Evolutionary conservation across 1,140 invertebrate genomes (phyloP).

Genomic region (Drosophila nikananu): DNA sequence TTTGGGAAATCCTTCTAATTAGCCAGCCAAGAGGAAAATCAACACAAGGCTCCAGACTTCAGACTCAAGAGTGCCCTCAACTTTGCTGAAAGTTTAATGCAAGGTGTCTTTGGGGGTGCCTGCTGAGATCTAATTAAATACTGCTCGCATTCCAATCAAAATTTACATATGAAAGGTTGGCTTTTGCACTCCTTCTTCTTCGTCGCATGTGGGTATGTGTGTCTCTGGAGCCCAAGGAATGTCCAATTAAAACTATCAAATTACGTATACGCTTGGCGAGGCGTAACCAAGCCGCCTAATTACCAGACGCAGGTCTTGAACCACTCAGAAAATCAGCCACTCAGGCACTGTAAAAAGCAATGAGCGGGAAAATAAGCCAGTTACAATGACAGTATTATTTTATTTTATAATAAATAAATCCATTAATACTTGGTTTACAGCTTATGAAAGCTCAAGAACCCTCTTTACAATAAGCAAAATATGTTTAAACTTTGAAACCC

Average conservation of each 20-base stretch:
- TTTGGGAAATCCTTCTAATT: constrained; percentile 42
- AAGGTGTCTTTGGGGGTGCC: constrained; percentile 28
- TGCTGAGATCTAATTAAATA: constrained; percentile 42
- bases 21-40: constrained; percentile 32
- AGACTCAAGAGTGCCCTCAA: constrained; percentile 17
- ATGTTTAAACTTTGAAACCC: neutral
- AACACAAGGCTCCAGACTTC: constrained; percentile 5
- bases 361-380: rapidly evolving
- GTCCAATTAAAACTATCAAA: constrained; percentile 81
- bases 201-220: no score
- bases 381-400: neutral
- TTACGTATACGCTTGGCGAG: constrained; percentile 56
- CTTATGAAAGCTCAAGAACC: neutral
- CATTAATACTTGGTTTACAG: neutral
- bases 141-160: constrained; percentile 45
- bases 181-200: neutral
- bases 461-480: neutral
- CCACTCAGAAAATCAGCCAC: constrained; percentile 43
- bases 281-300: constrained; percentile 58
- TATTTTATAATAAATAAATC: neutral
- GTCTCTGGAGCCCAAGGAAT: constrained; percentile 36
- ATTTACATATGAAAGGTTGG: constrained; percentile 39
- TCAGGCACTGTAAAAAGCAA: neutral
- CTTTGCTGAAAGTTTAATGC: constrained; percentile 29
- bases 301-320: constrained; percentile 57